Evolutionary conservation across 1,140 invertebrate species (phyloP).

Genomic region (Planococcus citri): DNA sequence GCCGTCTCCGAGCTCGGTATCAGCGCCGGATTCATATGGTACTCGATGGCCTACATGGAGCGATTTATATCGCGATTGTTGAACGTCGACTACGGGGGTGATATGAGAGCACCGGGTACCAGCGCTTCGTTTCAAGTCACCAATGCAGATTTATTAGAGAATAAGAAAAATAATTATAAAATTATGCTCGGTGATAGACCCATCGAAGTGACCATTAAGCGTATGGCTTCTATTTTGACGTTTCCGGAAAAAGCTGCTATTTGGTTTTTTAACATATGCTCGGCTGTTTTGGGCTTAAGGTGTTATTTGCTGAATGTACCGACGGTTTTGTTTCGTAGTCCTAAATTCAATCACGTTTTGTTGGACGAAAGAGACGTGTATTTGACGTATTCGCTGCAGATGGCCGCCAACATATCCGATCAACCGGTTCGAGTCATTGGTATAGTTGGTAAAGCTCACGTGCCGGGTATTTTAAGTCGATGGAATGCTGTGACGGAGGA

Average conservation of each 20-base stretch:
- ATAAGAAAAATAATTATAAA: neutral
- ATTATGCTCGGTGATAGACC: conserved; percentile 12
- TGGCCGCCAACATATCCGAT: neutral
- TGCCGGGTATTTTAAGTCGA: neutral
- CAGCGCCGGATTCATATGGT: conserved; percentile 11
- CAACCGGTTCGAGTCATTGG: neutral
- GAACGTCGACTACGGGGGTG: conserved; percentile 14
- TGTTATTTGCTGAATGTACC: conserved; percentile 5
- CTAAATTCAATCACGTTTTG: conserved; percentile 11
- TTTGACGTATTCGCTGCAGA: conserved; percentile 15
- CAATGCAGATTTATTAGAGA: neutral
- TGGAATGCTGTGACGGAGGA: neutral
- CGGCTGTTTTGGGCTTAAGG: neutral
- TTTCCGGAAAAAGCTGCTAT: conserved; percentile 12
- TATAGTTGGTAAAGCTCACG: conserved; percentile 11
- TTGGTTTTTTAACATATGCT: conserved; percentile 17
- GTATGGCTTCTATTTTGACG: conserved; percentile 7
- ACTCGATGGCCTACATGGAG: conserved; percentile 15
- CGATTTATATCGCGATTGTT: neutral
- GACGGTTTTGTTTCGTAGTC: neutral
- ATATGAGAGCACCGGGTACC: conserved; percentile 3
- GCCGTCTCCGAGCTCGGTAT: neutral
- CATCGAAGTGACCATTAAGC: conserved; percentile 2
- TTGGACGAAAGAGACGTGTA: conserved; percentile 11
- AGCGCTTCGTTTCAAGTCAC: conserved; percentile 13